Percentiles rank a stretch among this genome's conserved stretches.
Conservation (phyloP, 2,797 vertebrate species). For the Rhynchonycteris naso region DNA sequence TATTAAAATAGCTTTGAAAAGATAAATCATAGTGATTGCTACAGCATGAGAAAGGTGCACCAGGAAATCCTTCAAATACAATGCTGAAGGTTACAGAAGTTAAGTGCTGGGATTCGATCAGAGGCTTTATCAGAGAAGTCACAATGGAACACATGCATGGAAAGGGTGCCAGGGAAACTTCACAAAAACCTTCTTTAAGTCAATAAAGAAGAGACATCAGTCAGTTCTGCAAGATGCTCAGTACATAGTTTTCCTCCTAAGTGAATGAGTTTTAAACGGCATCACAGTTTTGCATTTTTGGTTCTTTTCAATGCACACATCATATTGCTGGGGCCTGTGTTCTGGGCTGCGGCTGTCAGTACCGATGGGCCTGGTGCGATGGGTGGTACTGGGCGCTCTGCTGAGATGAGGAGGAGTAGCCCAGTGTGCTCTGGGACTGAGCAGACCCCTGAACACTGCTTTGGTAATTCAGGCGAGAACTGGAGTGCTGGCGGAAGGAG, state of each 20-base stretch:
- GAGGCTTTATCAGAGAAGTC: conserved; percentile 85
- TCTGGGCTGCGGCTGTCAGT: conserved; percentile 88
- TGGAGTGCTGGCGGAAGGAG: conserved; percentile 90
- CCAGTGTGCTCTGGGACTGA: conserved; percentile 96
- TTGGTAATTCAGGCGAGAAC: conserved; percentile 98
- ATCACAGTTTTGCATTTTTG: conserved; percentile 82
- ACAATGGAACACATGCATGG: conserved; percentile 86
- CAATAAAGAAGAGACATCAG: conserved; percentile 72
- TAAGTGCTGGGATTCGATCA: conserved; percentile 89
- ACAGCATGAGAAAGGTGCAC: conserved; percentile 91
- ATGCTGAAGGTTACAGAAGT: conserved; percentile 87
- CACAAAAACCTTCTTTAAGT: conserved; percentile 84
- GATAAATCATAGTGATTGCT: conserved; percentile 87
- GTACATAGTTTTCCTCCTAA: conserved; percentile 78
- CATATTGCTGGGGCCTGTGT: conserved; percentile 87
- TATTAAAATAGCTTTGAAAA: conserved; percentile 87
- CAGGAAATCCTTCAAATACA: conserved; percentile 86
- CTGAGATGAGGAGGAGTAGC: conserved; percentile 96
- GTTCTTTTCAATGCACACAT: conserved; percentile 87
- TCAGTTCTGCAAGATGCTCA: conserved; percentile 74
- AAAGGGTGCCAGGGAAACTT: conserved; percentile 81
- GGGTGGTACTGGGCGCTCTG: conserved; percentile 98
- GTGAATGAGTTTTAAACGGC: conserved; percentile 69
- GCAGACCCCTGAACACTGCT: conserved; percentile 96
- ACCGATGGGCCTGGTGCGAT: conserved; percentile 95